Evolutionary conservation across 2,888 invertebrate species (phyloP).

Genomic region (Papilio elwesi): DNA sequence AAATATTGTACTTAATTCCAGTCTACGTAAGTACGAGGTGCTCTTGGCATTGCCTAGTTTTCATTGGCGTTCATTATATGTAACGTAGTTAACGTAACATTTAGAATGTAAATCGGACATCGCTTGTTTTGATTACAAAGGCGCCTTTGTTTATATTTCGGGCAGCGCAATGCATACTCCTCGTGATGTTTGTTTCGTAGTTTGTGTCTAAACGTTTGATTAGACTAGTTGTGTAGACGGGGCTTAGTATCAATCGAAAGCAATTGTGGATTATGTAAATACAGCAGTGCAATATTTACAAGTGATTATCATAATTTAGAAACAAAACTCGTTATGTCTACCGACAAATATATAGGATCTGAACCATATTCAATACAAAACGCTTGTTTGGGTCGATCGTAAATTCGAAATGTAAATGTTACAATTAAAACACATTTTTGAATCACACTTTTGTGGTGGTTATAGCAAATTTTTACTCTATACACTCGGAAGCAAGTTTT

Average conservation of each 20-base stretch:
- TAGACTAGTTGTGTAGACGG: conserved; percentile 44
- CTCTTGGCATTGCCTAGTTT: conserved; percentile 48
- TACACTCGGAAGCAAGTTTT: too few species aligned
- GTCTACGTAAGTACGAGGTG: conserved; percentile 30
- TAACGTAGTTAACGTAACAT: conserved; percentile 50
- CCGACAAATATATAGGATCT: too few species aligned
- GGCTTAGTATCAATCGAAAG: conserved; percentile 7
- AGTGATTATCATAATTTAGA: conserved; percentile 6
- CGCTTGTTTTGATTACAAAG: conserved; percentile 50
- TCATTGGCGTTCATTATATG: conserved; percentile 42
- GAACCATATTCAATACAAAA: too few species aligned
- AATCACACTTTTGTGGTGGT: too few species aligned
- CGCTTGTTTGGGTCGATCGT: too few species aligned
- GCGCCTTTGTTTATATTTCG: conserved; percentile 57
- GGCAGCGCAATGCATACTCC: conserved; percentile 24
- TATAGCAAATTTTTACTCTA: too few species aligned
- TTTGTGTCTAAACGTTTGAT: conserved; percentile 5
- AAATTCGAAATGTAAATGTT: too few species aligned
- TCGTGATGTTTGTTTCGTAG: conserved; percentile 29
- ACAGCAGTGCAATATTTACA: conserved; percentile 6
- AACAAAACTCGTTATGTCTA: not conserved
- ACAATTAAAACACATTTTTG: too few species aligned
- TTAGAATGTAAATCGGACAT: conserved; percentile 65
- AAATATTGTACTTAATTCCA: conserved; percentile 37
- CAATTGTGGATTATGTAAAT: conserved; percentile 9